Percentiles rank a stretch among this genome's conserved stretches.
phyloP scores from a whole-genome alignment of 2,797 vertebrate genomes.

The Halcyon leucocephala region DNA sequence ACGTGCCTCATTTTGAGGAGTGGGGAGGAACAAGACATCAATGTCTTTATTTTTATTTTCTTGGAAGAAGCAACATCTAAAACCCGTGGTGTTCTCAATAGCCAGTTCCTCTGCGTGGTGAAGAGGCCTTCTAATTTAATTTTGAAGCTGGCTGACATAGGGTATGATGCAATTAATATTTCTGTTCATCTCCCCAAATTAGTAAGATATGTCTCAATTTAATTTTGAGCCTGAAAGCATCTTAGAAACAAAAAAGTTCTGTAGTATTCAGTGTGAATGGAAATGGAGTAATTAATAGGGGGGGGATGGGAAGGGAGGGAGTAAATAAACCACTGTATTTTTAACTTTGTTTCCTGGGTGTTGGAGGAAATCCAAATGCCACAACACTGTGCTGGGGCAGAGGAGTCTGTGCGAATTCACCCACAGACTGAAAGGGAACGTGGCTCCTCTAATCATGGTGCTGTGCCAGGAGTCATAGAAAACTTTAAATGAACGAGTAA shows the following conservation, averaged over 20 bases:
- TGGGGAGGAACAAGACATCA: neutral
- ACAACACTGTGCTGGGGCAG: neutral
- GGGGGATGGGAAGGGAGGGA: neutral
- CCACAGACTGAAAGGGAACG: neutral
- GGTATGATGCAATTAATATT: neutral
- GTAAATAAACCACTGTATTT: constrained; percentile 37
- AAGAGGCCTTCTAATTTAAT: neutral
- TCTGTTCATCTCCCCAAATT: neutral
- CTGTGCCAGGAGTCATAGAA: neutral
- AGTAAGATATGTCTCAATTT: neutral
- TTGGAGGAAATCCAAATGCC: constrained; percentile 29
- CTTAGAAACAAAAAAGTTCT: neutral
- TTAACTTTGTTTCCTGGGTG: constrained; percentile 8
- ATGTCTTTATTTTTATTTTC: neutral
- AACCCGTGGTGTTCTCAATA: neutral
- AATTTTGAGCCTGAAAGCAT: neutral
- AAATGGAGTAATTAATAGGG: neutral
- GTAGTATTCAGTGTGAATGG: neutral
- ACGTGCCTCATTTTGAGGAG: neutral
- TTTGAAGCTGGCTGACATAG: neutral
- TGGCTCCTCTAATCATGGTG: neutral
- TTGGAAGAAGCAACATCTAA: neutral
- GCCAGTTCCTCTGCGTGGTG: neutral
- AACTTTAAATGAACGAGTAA: neutral
- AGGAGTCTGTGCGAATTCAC: neutral